Base-by-base conservation (phyloP, 2,797 vertebrate genomes). In the Falco concolor region DNA sequence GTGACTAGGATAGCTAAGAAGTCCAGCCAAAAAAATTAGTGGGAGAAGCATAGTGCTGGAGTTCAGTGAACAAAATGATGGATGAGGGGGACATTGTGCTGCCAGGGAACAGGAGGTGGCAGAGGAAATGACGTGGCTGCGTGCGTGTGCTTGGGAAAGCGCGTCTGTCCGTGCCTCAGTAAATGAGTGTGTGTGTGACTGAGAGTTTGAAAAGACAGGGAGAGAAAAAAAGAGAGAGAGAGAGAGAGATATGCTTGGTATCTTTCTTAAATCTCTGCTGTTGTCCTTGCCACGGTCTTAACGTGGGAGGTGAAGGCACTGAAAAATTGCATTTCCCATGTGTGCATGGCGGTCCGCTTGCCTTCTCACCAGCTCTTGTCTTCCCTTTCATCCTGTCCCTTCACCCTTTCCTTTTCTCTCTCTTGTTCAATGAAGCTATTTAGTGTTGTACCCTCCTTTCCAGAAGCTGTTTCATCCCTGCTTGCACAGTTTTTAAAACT, bases 401-500 rank as follows among this genome's bases (percentile, higher is more conserved):
- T 93, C 88, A 23, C 32, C 81, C 72, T 77, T 94, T 47, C 73
- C 63, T 72, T 59, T 64, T 63, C 56, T 89, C 45, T 65, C 64
- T 78, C 27, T 64, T 75, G 57, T 89, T 93, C 88, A 87, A 67
- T 75, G 84, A 52, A 92, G 68, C 92, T 87, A 64, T 81, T 91
- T 87, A 85, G 72, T 74, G 57, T 20, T 56, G 45, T 59, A 64
- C 50, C 72, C 61, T 96, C 83, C 84, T 94, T 92, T 90, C 77
- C 68, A 91, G 87, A 47, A 96, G 81, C 94, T 86, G 87, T 90
- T 94, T 94, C 75, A 76, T 96, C n/a, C 89, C 89, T 90, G 85
- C 61, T 90, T 61, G 81, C 84, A 84, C 65, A 74, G 97, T 96
- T 83, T 93, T 84, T 63, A 96, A 87, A 73, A 89, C 72, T 81